phyloP scores from a whole-genome alignment of 2,797 vertebrate species.

The Hemibagrus guttatus region DNA sequence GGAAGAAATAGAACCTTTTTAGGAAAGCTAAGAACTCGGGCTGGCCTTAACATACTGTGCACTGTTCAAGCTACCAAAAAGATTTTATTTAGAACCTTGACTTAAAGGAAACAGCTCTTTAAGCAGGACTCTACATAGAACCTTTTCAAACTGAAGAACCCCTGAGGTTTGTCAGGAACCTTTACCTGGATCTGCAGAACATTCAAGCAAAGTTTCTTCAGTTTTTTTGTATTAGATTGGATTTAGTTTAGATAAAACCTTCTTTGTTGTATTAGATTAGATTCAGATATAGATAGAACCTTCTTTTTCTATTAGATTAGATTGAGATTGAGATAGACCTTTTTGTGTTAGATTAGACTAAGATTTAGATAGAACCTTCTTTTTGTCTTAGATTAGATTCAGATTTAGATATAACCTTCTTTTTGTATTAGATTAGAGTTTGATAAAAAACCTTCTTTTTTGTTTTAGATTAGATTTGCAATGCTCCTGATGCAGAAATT shows the following conservation, averaged over 20 bases:
- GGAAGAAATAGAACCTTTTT: neutral
- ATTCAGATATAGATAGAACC: too few relatives aligned
- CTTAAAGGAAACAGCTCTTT: neutral
- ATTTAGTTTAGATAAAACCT: too few relatives aligned
- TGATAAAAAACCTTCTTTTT: too few relatives aligned
- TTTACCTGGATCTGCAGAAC: neutral
- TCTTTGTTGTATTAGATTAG: too few relatives aligned
- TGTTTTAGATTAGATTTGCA: neutral
- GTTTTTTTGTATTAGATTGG: too few relatives aligned
- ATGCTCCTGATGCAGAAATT: neutral
- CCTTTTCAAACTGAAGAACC: neutral
- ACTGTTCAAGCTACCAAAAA: neutral
- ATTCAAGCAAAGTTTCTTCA: neutral
- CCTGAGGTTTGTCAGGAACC: neutral
- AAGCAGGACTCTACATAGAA: neutral
- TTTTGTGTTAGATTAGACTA: too few relatives aligned
- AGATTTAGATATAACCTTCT: too few relatives aligned
- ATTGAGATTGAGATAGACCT: too few relatives aligned
- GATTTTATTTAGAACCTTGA: neutral
- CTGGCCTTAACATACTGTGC: neutral
- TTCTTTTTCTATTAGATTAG: too few relatives aligned
- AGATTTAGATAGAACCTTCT: too few relatives aligned
- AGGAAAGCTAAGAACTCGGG: neutral
- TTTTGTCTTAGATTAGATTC: too few relatives aligned
- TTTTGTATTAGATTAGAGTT: too few relatives aligned